Conservation (phyloP, 2,113 vertebrate genomes). For the Scophthalmus maximus region DNA sequence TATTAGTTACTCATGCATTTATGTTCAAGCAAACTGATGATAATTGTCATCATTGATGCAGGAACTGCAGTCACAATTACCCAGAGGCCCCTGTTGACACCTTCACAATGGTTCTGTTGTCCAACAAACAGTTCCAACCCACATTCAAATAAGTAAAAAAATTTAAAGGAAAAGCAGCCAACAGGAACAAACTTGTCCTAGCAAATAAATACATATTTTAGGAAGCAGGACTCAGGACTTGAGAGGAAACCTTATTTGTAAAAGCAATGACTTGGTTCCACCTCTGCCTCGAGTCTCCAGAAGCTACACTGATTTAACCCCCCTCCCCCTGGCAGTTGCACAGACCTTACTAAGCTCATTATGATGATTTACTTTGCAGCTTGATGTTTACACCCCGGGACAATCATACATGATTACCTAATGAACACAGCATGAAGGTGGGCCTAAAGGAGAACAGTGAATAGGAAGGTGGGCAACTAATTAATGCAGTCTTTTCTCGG, state of each 20-base stretch:
- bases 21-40: too few relatives aligned
- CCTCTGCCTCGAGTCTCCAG: not conserved
- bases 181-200: not conserved
- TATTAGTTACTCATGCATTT: too few relatives aligned
- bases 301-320: slow-evolving; percentile 3
- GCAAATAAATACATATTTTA: not conserved
- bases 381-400: slow-evolving; percentile 66
- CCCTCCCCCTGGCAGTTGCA: slow-evolving; percentile 16
- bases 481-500: slow-evolving; percentile 50
- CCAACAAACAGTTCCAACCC: not conserved
- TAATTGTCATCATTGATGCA: too few relatives aligned
- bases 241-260: not conserved
- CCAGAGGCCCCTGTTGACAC: too few relatives aligned
- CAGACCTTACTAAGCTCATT: slow-evolving; percentile 38
- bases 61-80: too few relatives aligned
- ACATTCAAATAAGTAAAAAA: too few relatives aligned
- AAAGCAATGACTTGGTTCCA: not conserved
- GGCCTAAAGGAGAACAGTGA: slow-evolving; percentile 42
- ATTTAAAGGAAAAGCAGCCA: not conserved
- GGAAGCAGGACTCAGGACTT: not conserved
- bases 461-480: slow-evolving; percentile 61
- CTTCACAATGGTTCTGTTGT: not conserved
- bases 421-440: slow-evolving; percentile 34
- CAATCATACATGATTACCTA: slow-evolving; percentile 54
- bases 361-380: slow-evolving; percentile 57